Percentiles rank a stretch among this genome's conserved stretches.
These are phyloP conservation scores for Merluccius polli DNA, from an alignment of 2,797 vertebrate genomes.

Conservation along the genomic window DNA sequence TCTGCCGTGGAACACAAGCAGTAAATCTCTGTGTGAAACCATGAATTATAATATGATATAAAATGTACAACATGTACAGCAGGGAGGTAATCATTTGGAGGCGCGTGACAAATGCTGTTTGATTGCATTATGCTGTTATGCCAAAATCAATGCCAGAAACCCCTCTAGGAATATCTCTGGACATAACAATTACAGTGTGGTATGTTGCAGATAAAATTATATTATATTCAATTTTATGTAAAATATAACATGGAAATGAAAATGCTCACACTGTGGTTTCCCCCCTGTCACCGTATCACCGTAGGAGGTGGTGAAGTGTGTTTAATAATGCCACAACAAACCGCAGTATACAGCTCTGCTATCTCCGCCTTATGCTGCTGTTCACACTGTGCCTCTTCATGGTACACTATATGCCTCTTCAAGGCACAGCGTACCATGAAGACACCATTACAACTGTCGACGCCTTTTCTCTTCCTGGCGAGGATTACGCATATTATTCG, in stretches of 20 bases:
- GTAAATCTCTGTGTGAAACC: background rate
- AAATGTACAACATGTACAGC: conserved; percentile 24
- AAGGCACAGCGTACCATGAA: no score
- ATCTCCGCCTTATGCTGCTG: no score
- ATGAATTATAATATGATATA: conserved; percentile 38
- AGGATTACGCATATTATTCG: no score
- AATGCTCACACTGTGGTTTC: background rate
- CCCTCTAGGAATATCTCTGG: no score
- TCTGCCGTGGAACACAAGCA: conserved; percentile 8
- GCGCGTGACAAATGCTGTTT: conserved; percentile 50
- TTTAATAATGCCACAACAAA: no score
- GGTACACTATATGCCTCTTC: no score
- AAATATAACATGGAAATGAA: background rate
- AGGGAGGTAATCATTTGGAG: conserved; percentile 35
- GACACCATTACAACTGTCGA: no score
- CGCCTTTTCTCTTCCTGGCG: no score
- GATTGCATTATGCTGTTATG: conserved; percentile 42
- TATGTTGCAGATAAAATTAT: background rate
- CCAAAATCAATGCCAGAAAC: background rate
- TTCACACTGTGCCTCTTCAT: no score
- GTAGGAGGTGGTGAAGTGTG: no score
- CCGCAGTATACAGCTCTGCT: no score
- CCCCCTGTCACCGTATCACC: no score
- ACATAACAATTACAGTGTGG: conserved; percentile 24
- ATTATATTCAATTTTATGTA: background rate